These are phyloP conservation scores for Grapholita molesta DNA, from an alignment of 1,140 invertebrate species.

Conservation along the genomic window DNA sequence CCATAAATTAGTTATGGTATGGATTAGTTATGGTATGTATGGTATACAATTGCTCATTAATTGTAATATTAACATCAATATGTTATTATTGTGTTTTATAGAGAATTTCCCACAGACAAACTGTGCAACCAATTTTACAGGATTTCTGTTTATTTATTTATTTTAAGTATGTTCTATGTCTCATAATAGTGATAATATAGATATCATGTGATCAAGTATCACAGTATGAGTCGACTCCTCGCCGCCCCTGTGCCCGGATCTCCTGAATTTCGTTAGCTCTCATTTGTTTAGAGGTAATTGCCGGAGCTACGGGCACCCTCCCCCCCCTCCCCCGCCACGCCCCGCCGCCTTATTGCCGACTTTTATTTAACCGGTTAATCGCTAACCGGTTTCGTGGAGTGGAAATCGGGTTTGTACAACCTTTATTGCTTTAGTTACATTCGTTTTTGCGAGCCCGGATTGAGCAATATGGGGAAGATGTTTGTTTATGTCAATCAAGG, in stretches of 20 bases:
- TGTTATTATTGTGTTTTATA: too few relatives aligned
- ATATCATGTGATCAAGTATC: too few relatives aligned
- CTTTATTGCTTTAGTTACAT: slow-evolving; percentile 1
- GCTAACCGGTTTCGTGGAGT: slow-evolving; percentile 20
- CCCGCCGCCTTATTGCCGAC: slow-evolving; percentile 49
- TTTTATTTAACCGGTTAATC: slow-evolving; percentile 39
- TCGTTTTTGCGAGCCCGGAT: neutral
- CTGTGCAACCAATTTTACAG: too few relatives aligned
- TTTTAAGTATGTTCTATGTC: too few relatives aligned
- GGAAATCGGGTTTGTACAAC: neutral
- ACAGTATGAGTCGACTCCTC: slow-evolving; percentile 28
- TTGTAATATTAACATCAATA: too few relatives aligned
- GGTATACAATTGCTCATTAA: too few relatives aligned
- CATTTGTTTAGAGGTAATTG: slow-evolving; percentile 71
- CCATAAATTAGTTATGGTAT: too few relatives aligned
- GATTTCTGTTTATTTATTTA: too few relatives aligned
- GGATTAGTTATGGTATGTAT: too few relatives aligned
- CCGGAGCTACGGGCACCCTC: slow-evolving; percentile 53
- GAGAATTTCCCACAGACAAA: too few relatives aligned
- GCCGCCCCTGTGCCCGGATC: slow-evolving; percentile 30
- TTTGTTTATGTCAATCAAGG: neutral
- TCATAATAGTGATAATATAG: too few relatives aligned
- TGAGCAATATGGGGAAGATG: neutral
- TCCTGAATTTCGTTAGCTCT: slow-evolving; percentile 69
- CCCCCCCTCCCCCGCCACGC: slow-evolving; percentile 38